Evolutionary conservation across 2,113 vertebrate genomes (phyloP).

Genomic region (Urocynchramus pylzowi): DNA sequence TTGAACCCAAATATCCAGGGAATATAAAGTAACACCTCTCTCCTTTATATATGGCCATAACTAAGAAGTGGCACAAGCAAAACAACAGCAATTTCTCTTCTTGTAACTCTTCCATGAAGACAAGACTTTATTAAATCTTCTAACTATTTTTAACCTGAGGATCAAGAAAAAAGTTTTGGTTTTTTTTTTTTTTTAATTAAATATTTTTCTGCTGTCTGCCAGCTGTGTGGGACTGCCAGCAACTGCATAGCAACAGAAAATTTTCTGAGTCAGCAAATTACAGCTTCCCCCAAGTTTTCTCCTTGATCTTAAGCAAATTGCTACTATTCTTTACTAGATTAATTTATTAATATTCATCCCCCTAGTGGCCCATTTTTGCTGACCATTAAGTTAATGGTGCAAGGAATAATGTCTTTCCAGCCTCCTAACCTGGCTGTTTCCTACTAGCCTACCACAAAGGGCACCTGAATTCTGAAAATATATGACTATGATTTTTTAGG

Average conservation of each 20-base stretch:
- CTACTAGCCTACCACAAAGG: not conserved
- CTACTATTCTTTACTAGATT: not conserved
- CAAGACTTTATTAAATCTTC: not conserved
- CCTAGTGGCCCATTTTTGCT: not conserved
- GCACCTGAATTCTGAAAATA: not conserved
- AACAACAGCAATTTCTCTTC: not conserved
- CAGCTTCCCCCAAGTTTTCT: not conserved
- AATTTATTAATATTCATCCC: not conserved
- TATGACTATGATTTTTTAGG: not conserved
- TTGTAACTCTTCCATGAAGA: not conserved
- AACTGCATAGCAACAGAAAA: not conserved
- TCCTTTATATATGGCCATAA: not conserved
- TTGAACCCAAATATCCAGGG: not conserved
- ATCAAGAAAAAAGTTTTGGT: not conserved
- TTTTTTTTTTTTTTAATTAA: no score
- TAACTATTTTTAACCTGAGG: not conserved
- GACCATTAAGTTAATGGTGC: not conserved
- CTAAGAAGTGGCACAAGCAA: not conserved
- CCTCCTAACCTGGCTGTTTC: not conserved
- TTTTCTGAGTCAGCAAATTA: not conserved
- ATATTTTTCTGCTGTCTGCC: not conserved
- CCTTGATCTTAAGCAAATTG: not conserved
- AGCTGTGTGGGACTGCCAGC: not conserved
- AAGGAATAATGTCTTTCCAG: not conserved
- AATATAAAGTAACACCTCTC: not conserved